Conservation (phyloP, 1,140 invertebrate species). For the Callitettix versicolor region DNA sequence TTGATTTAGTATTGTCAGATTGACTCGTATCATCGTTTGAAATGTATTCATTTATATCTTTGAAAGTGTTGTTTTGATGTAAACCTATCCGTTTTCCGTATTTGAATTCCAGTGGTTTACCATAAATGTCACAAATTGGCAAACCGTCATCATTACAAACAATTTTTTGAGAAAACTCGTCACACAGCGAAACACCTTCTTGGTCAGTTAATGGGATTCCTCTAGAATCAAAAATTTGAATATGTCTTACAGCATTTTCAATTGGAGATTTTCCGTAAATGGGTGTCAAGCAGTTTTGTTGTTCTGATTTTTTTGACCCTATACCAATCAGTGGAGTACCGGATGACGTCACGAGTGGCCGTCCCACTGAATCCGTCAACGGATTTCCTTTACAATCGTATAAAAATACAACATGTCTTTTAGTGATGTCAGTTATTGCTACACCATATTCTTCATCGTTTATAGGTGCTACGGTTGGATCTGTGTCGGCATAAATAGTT, state of each 20-base stretch:
- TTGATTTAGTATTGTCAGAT: too few relatives aligned
- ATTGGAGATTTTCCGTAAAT: not conserved
- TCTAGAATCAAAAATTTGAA: constrained; percentile 1
- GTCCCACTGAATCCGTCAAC: not conserved
- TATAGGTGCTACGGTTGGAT: not conserved
- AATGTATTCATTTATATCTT: too few relatives aligned
- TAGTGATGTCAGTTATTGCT: not conserved
- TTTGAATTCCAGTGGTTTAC: constrained; percentile 6
- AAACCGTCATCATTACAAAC: constrained; percentile 4
- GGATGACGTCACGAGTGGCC: not conserved
- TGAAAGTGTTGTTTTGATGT: too few relatives aligned
- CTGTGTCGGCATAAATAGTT: not conserved
- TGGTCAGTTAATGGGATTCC: not conserved
- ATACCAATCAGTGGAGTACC: constrained; percentile 1
- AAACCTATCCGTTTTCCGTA: constrained; percentile 4
- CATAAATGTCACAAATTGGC: constrained; percentile 2
- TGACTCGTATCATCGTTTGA: too few relatives aligned
- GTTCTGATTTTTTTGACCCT: not conserved
- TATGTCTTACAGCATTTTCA: not conserved
- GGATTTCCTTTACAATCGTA: constrained; percentile 9
- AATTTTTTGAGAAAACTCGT: not conserved
- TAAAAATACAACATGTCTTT: not conserved
- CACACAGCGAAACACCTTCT: not conserved
- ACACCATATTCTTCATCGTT: not conserved
- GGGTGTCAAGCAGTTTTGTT: not conserved